Base-by-base conservation (phyloP, 23 tunicate genomes). In the Halocynthia roretzi region DNA sequence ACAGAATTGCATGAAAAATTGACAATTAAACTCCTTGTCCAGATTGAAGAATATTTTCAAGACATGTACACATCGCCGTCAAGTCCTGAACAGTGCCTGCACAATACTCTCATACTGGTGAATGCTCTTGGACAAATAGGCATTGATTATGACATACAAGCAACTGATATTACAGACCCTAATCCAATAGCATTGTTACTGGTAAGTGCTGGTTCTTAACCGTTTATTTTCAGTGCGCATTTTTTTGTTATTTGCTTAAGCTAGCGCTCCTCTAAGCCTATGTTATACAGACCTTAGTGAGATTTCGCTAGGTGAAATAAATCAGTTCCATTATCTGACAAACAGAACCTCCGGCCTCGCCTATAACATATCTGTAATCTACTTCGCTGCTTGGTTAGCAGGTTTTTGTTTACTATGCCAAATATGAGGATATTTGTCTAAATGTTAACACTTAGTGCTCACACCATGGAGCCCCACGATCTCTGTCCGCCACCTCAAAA, bases 151-250 rank as follows among this genome's bases (percentile, higher is more conserved):
- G 91, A 87, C 56, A 84, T 88, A 51, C 91, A 85, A 50, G 99
- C 99, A 0, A 94, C 99, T 6, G 95, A 94, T 53, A 94, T 94
- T n/a, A 94, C 99, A 23, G 99, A 94, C 67, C 99, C 99, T 7
- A 94, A 94, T 62, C 99, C 99, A 15, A 88, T 94, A 22, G 18
- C 96, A 15, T 70, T 94, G 51, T 78, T 94, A 7, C 23, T 94
- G 87, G 98, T 92, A 53, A 76, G 89, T 72, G 10, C 51, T 31
- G 44, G 44, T 31, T 31, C 44, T 31, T 4, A 31, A 31, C 44
- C 44, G 1, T 31, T 31, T 31, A 0, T 31, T 31, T 31, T 31
- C 44, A 1, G 14, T 14, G 62, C 14, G 62, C 62, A 11, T 57
- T 11, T 11, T 14, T 57, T 57, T 11, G 62, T 11, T 14, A 57